Conservation (phyloP, 2,113 vertebrate species). For the Choloepus hoffmanni region DNA sequence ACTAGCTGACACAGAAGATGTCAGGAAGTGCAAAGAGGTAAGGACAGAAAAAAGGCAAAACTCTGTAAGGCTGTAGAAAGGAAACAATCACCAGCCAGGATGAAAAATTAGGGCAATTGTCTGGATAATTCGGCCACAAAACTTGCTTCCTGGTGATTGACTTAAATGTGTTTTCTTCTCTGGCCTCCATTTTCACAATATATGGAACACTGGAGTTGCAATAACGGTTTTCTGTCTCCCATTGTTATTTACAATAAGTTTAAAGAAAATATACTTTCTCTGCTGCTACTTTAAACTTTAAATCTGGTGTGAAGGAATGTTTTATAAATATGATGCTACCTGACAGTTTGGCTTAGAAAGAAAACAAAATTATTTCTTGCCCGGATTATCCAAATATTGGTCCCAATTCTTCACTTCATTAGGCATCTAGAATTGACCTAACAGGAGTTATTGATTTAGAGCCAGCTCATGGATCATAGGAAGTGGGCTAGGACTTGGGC, state of each 20-base stretch:
- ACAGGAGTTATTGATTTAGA: background rate
- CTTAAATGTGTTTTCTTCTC: conserved; percentile 69
- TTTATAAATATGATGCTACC: conserved; percentile 70
- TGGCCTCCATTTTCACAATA: conserved; percentile 71
- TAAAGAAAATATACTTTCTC: conserved; percentile 67
- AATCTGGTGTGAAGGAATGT: conserved; percentile 66
- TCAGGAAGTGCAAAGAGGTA: conserved; percentile 53
- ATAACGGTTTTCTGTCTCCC: conserved; percentile 55
- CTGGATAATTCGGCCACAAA: conserved; percentile 76
- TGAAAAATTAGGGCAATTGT: conserved; percentile 77
- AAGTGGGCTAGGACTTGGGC: background rate
- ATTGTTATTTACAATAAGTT: conserved; percentile 65
- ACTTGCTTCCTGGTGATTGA: conserved; percentile 67
- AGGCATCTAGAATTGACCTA: conserved; percentile 28
- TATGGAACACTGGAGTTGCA: conserved; percentile 54
- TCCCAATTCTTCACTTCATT: conserved; percentile 23
- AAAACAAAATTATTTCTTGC: conserved; percentile 49
- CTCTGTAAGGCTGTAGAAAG: conserved; percentile 59
- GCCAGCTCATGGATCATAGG: background rate
- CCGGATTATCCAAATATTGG: conserved; percentile 47
- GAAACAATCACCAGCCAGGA: conserved; percentile 73
- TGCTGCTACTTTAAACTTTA: conserved; percentile 58
- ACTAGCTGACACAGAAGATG: conserved; percentile 62
- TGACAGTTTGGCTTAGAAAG: conserved; percentile 54
- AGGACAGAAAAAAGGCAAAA: conserved; percentile 68